Evolutionary conservation across 2,113 vertebrate species (phyloP).

Genomic region (Lucifuga dentata): DNA sequence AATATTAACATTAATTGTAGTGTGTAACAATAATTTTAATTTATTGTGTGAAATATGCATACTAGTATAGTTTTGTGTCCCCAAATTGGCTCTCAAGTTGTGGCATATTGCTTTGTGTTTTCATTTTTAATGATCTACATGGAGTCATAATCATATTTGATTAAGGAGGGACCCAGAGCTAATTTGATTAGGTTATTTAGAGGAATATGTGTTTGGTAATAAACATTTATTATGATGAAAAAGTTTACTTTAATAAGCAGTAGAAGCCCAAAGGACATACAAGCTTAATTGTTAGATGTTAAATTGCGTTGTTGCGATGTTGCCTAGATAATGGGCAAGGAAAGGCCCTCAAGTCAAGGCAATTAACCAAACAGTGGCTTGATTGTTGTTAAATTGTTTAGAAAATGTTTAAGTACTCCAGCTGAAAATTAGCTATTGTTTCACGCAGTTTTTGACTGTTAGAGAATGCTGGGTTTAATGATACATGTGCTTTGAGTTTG

Average conservation of each 20-base stretch:
- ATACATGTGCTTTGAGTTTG: slow-evolving; percentile 58
- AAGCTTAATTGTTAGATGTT: slow-evolving; percentile 83
- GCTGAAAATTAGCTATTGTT: slow-evolving; percentile 80
- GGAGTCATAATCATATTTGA: slow-evolving; percentile 77
- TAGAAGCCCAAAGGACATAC: slow-evolving; percentile 79
- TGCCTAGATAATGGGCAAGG: slow-evolving; percentile 84
- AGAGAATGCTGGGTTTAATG: slow-evolving; percentile 73
- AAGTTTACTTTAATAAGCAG: slow-evolving; percentile 83
- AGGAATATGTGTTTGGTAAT: slow-evolving; percentile 76
- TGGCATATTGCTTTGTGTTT: slow-evolving; percentile 72
- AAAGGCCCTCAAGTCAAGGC: slow-evolving; percentile 83
- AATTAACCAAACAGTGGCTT: slow-evolving; percentile 84
- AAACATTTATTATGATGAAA: slow-evolving; percentile 83
- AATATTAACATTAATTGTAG: slow-evolving; percentile 41
- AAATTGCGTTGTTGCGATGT: slow-evolving; percentile 84
- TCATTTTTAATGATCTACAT: slow-evolving; percentile 75
- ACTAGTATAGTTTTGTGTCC: slow-evolving; percentile 47
- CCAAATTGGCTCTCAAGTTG: slow-evolving; percentile 66
- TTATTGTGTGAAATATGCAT: slow-evolving; percentile 73
- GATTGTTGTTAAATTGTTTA: slow-evolving; percentile 85
- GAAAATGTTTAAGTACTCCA: slow-evolving; percentile 82
- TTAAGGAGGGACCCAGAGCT: slow-evolving; percentile 79
- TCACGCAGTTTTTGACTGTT: slow-evolving; percentile 65
- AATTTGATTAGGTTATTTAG: slow-evolving; percentile 82
- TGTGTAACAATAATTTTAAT: slow-evolving; percentile 67